These are phyloP conservation scores for Procambarus clarkii DNA, from an alignment of 1,140 invertebrate genomes.

Conservation along the genomic window DNA sequence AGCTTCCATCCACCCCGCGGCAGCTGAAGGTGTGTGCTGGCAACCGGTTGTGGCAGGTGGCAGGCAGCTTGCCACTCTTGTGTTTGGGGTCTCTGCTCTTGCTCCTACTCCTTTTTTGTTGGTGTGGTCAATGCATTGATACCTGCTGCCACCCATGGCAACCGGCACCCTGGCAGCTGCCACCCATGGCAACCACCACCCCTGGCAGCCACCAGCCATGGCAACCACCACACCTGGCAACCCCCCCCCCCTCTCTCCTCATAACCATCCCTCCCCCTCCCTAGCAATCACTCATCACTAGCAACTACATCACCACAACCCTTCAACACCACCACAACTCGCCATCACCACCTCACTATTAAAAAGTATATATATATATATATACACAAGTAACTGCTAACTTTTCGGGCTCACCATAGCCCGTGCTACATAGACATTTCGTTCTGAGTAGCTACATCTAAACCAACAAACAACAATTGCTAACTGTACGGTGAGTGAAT, in stretches of 20 bases:
- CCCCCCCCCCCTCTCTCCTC: no score
- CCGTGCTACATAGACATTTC: not conserved
- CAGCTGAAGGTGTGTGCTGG: conserved; percentile 42
- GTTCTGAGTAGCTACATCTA: not conserved
- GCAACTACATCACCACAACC: not conserved
- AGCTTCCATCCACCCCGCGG: not conserved
- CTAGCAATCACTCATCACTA: no score
- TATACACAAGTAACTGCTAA: not conserved
- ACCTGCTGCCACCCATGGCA: not conserved
- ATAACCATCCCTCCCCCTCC: no score
- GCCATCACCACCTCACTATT: not conserved
- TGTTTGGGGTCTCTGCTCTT: no score
- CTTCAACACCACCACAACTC: not conserved
- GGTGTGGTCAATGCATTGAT: no score
- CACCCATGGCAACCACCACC: no score
- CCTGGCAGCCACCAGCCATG: no score
- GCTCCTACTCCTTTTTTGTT: no score
- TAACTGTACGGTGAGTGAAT: not conserved
- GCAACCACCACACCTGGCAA: no score
- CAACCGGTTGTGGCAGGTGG: conserved; percentile 39
- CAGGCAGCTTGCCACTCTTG: no score
- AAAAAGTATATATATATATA: not conserved
- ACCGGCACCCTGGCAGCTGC: not conserved
- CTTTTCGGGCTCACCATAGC: not conserved
- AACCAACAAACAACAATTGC: not conserved